Evolutionary conservation across 2,888 invertebrate genomes (phyloP).

Genomic region (Nomada ferruginata): DNA sequence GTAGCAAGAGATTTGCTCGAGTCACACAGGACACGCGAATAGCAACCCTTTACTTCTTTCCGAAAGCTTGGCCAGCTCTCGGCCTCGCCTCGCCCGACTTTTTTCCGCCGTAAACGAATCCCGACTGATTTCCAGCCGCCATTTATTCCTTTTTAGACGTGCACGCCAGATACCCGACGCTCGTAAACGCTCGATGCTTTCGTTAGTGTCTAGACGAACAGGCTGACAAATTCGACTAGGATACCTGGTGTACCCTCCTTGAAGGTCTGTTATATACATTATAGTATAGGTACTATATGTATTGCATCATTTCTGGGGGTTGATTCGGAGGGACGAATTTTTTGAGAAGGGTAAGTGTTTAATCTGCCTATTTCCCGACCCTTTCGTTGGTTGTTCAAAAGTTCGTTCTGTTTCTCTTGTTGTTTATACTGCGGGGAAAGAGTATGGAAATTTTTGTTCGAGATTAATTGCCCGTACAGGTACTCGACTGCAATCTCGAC

Average conservation of each 20-base stretch:
- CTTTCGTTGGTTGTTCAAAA: not conserved
- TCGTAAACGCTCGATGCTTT: constrained; percentile 45
- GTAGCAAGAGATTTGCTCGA: constrained; percentile 23
- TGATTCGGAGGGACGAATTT: too few species aligned
- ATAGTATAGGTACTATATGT: not conserved
- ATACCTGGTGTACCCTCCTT: too few species aligned
- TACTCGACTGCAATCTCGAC: too few species aligned
- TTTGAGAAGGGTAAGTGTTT: too few species aligned
- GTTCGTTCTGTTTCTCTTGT: not conserved
- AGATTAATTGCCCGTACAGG: too few species aligned
- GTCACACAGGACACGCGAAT: constrained; percentile 61
- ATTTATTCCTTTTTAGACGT: constrained; percentile 70
- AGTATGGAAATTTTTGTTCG: too few species aligned
- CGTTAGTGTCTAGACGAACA: constrained; percentile 9
- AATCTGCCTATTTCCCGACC: too few species aligned
- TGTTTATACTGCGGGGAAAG: not conserved
- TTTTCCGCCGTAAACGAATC: constrained; percentile 71
- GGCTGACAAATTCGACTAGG: constrained; percentile 28
- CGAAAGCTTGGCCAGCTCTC: constrained; percentile 14
- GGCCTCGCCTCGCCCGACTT: constrained; percentile 34
- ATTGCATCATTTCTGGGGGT: too few species aligned
- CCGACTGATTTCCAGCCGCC: constrained; percentile 68
- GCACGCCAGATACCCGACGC: constrained; percentile 28
- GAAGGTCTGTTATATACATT: not conserved
- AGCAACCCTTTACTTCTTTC: constrained; percentile 59